Percentiles rank a stretch among this genome's conserved stretches.
These are phyloP conservation scores for Stomatorhinus walkeri DNA, from an alignment of 2,797 vertebrate species.

Conservation along the genomic window DNA sequence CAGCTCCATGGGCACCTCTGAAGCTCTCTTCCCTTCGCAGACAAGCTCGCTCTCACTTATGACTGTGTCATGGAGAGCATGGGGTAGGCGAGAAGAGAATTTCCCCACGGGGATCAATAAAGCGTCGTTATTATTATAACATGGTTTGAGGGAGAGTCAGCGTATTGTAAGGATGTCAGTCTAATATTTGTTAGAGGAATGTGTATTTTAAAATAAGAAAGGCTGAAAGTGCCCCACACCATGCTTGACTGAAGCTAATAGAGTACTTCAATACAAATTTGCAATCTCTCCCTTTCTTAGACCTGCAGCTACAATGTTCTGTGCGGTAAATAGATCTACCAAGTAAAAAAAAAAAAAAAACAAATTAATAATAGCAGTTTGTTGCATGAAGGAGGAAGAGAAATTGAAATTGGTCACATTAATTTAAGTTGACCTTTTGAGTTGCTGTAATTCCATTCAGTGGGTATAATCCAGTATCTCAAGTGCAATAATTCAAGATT, in stretches of 20 bases:
- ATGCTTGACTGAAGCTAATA: not conserved
- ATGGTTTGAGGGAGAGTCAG: not conserved
- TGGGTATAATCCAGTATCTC: not conserved
- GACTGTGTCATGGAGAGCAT: not conserved
- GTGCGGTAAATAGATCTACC: not conserved
- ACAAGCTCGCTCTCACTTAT: not conserved
- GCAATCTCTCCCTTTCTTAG: not conserved
- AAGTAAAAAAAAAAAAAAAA: not conserved
- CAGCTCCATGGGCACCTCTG: not conserved
- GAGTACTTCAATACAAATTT: not conserved
- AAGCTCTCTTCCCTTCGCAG: not conserved
- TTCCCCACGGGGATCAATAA: not conserved
- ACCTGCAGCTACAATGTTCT: not conserved
- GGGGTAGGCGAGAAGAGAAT: not conserved
- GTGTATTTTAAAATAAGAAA: not conserved
- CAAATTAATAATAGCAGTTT: not conserved
- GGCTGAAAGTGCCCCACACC: not conserved
- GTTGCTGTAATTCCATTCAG: not conserved
- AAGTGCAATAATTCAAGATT: constrained; percentile 1
- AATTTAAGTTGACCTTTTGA: constrained; percentile 5
- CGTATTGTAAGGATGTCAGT: not conserved
- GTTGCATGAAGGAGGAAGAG: not conserved
- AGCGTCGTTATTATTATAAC: not conserved
- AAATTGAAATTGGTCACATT: not conserved
- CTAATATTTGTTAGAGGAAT: not conserved